Percentiles rank a stretch among this genome's conserved stretches.
These are phyloP conservation scores for Lepidurus arcticus DNA, from an alignment of 1,140 invertebrate species.

Conservation along the genomic window DNA sequence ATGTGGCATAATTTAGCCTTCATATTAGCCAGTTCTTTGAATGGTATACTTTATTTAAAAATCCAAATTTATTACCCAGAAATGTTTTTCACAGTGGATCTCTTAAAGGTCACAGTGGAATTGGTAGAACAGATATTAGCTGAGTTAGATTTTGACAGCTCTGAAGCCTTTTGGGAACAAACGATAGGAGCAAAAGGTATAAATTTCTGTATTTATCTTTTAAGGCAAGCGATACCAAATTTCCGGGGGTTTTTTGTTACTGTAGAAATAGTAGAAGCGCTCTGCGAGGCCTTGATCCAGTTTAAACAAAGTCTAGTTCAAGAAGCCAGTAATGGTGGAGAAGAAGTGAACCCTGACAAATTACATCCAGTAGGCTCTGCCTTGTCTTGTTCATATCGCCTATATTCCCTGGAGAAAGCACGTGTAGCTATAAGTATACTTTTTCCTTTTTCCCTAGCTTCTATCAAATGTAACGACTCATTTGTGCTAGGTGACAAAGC, in stretches of 20 bases:
- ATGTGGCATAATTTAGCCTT: conserved; percentile 7
- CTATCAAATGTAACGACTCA: background rate
- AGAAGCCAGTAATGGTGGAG: background rate
- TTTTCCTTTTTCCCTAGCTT: background rate
- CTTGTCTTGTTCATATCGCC: background rate
- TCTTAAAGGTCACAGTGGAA: background rate
- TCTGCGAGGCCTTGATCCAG: background rate
- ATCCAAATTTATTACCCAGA: background rate
- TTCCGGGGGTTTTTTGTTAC: background rate
- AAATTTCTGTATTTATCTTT: background rate
- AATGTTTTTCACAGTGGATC: background rate
- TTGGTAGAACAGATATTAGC: background rate
- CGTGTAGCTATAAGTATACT: background rate
- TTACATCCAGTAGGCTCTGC: background rate
- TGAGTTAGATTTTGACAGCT: background rate
- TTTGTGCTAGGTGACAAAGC: background rate
- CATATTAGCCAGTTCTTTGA: background rate
- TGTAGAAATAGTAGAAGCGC: background rate
- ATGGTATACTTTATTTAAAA: background rate
- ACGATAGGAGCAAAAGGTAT: background rate
- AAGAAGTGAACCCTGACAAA: background rate
- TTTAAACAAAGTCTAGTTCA: background rate
- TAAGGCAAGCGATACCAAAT: background rate
- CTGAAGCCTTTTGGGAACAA: background rate
- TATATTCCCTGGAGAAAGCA: background rate